Conservation (phyloP, 2,888 invertebrate species). For the Pedicia rivosa region DNA sequence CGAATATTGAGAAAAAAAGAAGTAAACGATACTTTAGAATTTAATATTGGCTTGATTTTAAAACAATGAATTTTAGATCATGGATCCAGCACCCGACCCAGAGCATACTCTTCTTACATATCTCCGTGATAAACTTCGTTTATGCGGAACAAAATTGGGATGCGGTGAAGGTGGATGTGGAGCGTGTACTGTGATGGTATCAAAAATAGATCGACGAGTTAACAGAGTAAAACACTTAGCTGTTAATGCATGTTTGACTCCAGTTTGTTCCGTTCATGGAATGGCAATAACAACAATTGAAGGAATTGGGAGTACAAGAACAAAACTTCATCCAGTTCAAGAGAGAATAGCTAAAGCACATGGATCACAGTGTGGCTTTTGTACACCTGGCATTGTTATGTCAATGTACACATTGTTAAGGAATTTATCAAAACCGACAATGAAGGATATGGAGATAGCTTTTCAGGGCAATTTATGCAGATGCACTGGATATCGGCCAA, state of each 20-base stretch:
- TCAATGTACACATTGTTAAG: slow-evolving; percentile 84
- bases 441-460: slow-evolving; percentile 60
- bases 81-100: slow-evolving; percentile 57
- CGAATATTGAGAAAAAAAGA: too few relatives aligned
- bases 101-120: slow-evolving; percentile 73
- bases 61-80: slow-evolving; percentile 50
- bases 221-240: slow-evolving; percentile 49
- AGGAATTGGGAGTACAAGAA: slow-evolving; percentile 73
- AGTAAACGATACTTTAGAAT: too few relatives aligned
- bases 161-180: slow-evolving; percentile 94
- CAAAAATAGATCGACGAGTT: slow-evolving; percentile 43
- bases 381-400: slow-evolving; percentile 94
- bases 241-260: slow-evolving; percentile 80
- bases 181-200: slow-evolving; percentile 88
- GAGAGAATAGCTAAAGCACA: slow-evolving; percentile 78
- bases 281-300: slow-evolving; percentile 83
- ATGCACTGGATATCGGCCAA: slow-evolving; percentile 89
- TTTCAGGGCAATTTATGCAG: slow-evolving; percentile 78
- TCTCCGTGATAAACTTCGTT: slow-evolving; percentile 55
- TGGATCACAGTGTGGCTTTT: slow-evolving; percentile 91
- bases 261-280: slow-evolving; percentile 75
- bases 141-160: slow-evolving; percentile 84
- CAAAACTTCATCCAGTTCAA: slow-evolving; percentile 70
- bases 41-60: too few relatives aligned
- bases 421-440: slow-evolving; percentile 50